Base-by-base conservation (phyloP, 2,113 vertebrate genomes). In the Manacus vitellinus region DNA sequence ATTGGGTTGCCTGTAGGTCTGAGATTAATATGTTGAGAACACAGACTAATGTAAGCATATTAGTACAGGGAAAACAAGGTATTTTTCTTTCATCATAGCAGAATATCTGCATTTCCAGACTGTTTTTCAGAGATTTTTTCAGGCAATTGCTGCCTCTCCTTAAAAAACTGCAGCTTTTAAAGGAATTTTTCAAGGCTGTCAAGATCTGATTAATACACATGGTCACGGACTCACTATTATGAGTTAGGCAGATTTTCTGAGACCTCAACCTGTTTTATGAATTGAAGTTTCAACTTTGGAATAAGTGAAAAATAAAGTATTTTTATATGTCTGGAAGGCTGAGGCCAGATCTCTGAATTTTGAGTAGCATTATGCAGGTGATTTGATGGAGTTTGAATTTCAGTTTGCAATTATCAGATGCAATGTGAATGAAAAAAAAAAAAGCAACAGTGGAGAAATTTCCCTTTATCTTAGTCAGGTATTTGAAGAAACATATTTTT, bases 1-100 rank as follows among this genome's bases (percentile, higher is more conserved):
- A 10, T 74, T 73, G 71, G 30, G 58, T 85, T 94, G 85, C 85
- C 78, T 92, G 85, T 61, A 73, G 76, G 52, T 49, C 92, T 77
- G 86, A 94, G 95, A 95, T 88, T 88, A 91, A 96, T 94, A 86
- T 9, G 56, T 92, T 94, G 92, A 81, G 92, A 95, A 61, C 76
- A 37, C 52, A 75, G 88, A 86, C 88, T 95, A 95, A 95, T 78
- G 63, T 91, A 92, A 91, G 65, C 52, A 7, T 61, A 77, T 97
- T 84, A 88, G 44, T 77, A n/a, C 30, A 84, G 79, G 67, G 71
- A 41, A 88, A 84, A 63, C 14, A 52, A 83, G 44, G 52, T 77
- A 14, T 95, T 95, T 88, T 84, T 89, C 75, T 94, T 77, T 77
- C 47, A 33, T 77, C 15, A 6, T 68, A 15, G 13, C 31, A 33